Conservation (phyloP, 2,797 vertebrate species). For the Lacerta agilis region DNA sequence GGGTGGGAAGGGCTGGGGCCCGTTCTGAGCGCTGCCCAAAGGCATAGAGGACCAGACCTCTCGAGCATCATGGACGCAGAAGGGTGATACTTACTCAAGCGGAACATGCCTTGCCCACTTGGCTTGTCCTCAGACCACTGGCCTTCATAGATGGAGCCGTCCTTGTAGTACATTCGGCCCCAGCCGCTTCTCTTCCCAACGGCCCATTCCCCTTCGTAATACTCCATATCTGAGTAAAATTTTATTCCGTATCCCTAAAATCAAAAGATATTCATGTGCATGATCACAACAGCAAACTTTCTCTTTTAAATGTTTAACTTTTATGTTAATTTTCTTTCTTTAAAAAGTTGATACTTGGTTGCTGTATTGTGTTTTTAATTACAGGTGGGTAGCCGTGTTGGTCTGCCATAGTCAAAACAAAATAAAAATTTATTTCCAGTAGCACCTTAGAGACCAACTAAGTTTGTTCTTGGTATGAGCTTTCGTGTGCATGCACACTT, state of each 20-base stretch:
- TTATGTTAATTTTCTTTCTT: too few species aligned
- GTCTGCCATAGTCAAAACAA: too few species aligned
- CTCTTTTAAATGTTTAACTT: too few species aligned
- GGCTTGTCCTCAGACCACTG: conserved; percentile 85
- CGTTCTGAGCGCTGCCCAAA: not conserved
- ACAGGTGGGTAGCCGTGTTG: too few species aligned
- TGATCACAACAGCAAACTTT: too few species aligned
- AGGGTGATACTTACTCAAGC: conserved; percentile 75
- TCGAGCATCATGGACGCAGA: rapidly evolving
- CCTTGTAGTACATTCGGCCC: conserved; percentile 86
- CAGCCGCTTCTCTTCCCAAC: conserved; percentile 82
- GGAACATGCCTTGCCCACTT: conserved; percentile 83
- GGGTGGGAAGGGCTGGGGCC: not conserved
- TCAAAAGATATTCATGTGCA: not conserved
- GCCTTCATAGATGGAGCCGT: conserved; percentile 89
- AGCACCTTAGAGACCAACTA: too few species aligned
- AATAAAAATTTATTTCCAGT: too few species aligned
- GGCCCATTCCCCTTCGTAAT: conserved; percentile 91
- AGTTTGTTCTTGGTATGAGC: too few species aligned
- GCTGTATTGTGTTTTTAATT: too few species aligned
- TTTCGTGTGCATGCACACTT: too few species aligned
- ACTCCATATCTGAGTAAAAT: conserved; percentile 76
- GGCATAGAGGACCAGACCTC: too few species aligned
- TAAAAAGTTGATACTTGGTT: too few species aligned
- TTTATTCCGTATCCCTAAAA: conserved; percentile 85